A percentile compares a stretch with the other conserved stretches of the same genome.
Conservation (phyloP, 2,888 invertebrate genomes). For the Leptinotarsa rubiginosa region DNA sequence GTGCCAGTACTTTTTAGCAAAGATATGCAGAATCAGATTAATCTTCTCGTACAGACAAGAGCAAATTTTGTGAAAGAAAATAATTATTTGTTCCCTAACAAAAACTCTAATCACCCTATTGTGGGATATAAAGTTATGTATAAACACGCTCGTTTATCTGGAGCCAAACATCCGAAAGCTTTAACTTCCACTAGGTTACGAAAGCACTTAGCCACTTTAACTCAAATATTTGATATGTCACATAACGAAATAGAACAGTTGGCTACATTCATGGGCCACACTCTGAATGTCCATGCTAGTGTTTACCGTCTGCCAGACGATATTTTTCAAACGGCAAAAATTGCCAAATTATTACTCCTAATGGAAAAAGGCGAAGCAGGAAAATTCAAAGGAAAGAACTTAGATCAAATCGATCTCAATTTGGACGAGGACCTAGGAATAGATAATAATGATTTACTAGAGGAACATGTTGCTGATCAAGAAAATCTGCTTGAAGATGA, state of each 20-base stretch:
- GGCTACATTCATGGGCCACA: constrained; percentile 51
- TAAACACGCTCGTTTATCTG: constrained; percentile 44
- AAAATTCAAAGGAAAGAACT: constrained; percentile 42
- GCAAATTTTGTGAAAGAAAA: constrained; percentile 32
- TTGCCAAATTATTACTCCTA: constrained; percentile 45
- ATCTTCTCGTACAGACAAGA: constrained; percentile 32
- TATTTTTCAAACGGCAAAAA: constrained; percentile 43
- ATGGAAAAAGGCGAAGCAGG: constrained; percentile 46
- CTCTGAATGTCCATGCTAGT: constrained; percentile 41
- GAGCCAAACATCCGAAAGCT: constrained; percentile 47
- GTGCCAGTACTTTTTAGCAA: constrained; percentile 43
- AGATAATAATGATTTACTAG: not conserved
- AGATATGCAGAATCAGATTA: constrained; percentile 48
- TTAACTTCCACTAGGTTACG: constrained; percentile 46
- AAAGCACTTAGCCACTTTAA: constrained; percentile 48
- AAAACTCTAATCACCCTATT: constrained; percentile 33
- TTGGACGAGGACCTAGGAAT: constrained; percentile 35
- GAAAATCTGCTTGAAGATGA: not conserved
- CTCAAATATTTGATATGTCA: constrained; percentile 47
- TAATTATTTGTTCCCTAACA: constrained; percentile 39
- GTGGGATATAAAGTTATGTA: constrained; percentile 48
- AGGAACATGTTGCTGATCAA: not conserved
- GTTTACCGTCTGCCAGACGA: constrained; percentile 41
- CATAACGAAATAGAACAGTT: constrained; percentile 49
- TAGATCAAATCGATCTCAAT: constrained; percentile 45